These are phyloP conservation scores for Leptobrachium ailaonicum DNA, from an alignment of 2,113 vertebrate genomes.

Conservation along the genomic window DNA sequence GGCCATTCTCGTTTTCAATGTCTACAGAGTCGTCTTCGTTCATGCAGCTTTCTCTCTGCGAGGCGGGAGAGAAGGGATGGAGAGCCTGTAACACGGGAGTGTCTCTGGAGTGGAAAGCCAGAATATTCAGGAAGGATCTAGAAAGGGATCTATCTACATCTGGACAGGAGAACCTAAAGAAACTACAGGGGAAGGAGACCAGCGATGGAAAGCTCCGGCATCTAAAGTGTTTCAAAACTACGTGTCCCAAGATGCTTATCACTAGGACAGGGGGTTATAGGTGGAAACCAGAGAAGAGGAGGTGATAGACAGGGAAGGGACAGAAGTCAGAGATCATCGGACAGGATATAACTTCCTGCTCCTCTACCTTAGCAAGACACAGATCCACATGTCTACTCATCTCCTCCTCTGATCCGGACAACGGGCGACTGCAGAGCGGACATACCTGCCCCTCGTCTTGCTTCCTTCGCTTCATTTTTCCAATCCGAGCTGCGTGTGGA, in stretches of 20 bases:
- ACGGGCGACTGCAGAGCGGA: conserved; percentile 95
- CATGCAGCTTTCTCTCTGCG: conserved; percentile 89
- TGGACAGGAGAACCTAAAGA: too few relatives aligned
- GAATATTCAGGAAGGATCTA: not conserved
- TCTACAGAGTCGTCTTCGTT: conserved; percentile 92
- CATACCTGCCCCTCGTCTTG: conserved; percentile 99
- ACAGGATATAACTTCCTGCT: conserved; percentile 57
- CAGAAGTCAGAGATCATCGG: conserved; percentile 16
- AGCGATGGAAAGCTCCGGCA: too few relatives aligned
- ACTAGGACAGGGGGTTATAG: too few relatives aligned
- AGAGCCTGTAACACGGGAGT: not conserved
- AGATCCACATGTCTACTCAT: conserved; percentile 99
- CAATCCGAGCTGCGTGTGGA: conserved; percentile 89
- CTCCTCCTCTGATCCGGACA: conserved; percentile 98
- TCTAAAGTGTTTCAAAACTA: too few relatives aligned
- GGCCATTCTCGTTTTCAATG: conserved; percentile 90
- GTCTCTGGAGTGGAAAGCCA: not conserved
- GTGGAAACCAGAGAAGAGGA: conserved; percentile 32
- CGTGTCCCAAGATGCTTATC: too few relatives aligned
- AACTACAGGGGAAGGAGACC: too few relatives aligned
- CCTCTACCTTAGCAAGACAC: conserved; percentile 98
- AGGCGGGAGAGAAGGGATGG: conserved; percentile 9
- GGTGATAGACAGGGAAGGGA: conserved; percentile 52
- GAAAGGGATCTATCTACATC: too few relatives aligned
- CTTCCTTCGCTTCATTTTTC: conserved; percentile 99